These are phyloP conservation scores for Lasiommata megera DNA, from an alignment of 2,888 invertebrate genomes.

Conservation along the genomic window DNA sequence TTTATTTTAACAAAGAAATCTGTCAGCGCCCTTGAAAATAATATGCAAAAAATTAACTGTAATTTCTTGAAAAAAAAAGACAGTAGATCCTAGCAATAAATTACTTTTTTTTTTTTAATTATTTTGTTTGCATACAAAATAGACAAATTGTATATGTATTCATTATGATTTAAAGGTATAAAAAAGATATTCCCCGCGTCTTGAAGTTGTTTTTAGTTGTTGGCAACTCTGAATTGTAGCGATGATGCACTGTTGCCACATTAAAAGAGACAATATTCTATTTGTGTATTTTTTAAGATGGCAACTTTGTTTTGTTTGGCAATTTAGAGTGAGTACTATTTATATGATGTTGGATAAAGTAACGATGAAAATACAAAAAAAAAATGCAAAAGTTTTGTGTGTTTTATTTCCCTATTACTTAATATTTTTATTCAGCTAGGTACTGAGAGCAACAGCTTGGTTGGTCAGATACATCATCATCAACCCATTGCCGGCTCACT, in stretches of 20 bases:
- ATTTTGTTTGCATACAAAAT: neutral
- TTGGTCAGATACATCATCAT: no score
- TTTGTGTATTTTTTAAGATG: neutral
- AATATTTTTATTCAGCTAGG: no score
- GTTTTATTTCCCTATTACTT: conserved; percentile 1
- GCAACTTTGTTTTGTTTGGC: conserved; percentile 7
- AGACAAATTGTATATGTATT: neutral
- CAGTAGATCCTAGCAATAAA: neutral
- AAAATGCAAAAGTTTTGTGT: conserved; percentile 38
- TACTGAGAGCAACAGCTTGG: no score
- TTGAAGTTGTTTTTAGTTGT: conserved; percentile 26
- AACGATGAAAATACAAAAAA: conserved; percentile 44
- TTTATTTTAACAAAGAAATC: no score
- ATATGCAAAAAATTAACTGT: neutral
- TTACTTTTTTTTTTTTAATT: neutral
- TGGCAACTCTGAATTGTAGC: conserved; percentile 17
- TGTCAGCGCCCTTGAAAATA: no score
- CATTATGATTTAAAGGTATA: neutral
- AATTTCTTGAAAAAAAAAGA: neutral
- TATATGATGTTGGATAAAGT: conserved; percentile 52
- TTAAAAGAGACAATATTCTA: neutral
- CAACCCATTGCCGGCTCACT: no score
- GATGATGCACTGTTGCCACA: conserved; percentile 10
- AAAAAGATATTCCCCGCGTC: conserved; percentile 4
- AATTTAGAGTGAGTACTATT: conserved; percentile 45